These are phyloP conservation scores for Pseudomyrmex cubaensis DNA, from an alignment of 1,140 invertebrate genomes.

Conservation along the genomic window DNA sequence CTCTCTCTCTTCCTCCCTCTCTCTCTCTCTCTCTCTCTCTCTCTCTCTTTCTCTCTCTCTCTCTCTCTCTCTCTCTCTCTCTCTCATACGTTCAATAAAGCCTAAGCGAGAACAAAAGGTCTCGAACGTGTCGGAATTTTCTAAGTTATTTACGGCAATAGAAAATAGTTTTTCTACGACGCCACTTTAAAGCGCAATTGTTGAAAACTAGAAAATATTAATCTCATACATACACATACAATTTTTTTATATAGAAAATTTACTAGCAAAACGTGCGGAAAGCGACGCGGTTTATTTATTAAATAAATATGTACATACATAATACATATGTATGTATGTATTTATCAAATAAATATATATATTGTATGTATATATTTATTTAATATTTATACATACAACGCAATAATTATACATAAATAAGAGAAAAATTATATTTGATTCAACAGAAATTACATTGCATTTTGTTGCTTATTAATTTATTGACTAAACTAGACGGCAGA, in stretches of 20 bases:
- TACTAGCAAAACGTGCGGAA: no score
- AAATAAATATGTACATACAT: not conserved
- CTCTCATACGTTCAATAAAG: not conserved
- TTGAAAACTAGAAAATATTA: not conserved
- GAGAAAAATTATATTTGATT: not conserved
- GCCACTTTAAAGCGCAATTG: not conserved
- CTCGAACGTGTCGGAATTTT: not conserved
- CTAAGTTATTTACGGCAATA: not conserved
- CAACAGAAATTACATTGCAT: constrained; percentile 35
- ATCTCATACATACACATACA: no score
- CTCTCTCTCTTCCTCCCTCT: no score
- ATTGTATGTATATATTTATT: constrained; percentile 34
- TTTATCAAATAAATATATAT: constrained; percentile 30
- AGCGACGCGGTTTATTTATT: constrained; percentile 46
- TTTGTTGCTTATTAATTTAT: constrained; percentile 32
- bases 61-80: no score
- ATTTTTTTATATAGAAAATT: no score
- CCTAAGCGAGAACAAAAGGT: not conserved
- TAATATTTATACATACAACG: not conserved
- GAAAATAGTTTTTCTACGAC: not conserved
- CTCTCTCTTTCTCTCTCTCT: no score
- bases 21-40: no score
- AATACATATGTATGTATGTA: no score
- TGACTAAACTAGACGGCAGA: not conserved
- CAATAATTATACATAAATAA: no score